phyloP scores from a whole-genome alignment of 2,113 vertebrate species.

The Columba livia region DNA sequence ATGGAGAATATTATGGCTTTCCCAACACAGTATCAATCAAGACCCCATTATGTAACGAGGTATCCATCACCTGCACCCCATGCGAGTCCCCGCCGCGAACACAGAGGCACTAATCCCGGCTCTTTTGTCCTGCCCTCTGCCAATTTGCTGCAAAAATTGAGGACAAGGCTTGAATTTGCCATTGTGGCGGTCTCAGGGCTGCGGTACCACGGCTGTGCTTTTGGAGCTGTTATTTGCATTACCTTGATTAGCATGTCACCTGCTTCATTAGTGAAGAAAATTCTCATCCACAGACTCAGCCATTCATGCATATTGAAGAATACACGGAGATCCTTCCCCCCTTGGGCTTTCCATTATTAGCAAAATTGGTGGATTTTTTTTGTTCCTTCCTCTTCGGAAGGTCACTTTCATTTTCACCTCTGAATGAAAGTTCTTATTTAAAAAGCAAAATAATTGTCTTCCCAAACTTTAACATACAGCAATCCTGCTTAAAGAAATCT shows the following conservation, averaged over 20 bases:
- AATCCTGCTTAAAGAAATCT: neutral
- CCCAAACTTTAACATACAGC: neutral
- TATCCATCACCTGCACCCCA: neutral
- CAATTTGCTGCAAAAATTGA: conserved; percentile 37
- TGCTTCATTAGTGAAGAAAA: conserved; percentile 43
- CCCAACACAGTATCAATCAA: conserved; percentile 38
- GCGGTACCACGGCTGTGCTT: neutral
- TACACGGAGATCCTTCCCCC: conserved; percentile 32
- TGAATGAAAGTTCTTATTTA: neutral
- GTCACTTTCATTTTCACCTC: conserved; percentile 43
- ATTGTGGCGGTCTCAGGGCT: neutral
- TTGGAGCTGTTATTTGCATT: conserved; percentile 27
- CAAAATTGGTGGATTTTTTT: conserved; percentile 18
- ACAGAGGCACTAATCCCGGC: conserved; percentile 2
- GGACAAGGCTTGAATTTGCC: conserved; percentile 3
- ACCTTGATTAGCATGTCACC: conserved; percentile 52
- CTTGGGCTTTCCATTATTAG: conserved; percentile 53
- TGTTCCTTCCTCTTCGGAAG: conserved; percentile 31
- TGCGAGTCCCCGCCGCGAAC: conserved; percentile 11
- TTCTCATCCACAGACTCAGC: conserved; percentile 8
- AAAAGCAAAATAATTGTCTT: neutral
- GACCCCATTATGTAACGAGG: conserved; percentile 48
- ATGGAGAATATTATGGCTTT: neutral
- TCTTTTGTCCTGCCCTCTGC: conserved; percentile 52
- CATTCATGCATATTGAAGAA: conserved; percentile 55